Percentiles rank a stretch among this genome's conserved stretches.
Evolutionary conservation across 2,113 vertebrate genomes (phyloP).

Genomic region (Ranitomeya variabilis): DNA sequence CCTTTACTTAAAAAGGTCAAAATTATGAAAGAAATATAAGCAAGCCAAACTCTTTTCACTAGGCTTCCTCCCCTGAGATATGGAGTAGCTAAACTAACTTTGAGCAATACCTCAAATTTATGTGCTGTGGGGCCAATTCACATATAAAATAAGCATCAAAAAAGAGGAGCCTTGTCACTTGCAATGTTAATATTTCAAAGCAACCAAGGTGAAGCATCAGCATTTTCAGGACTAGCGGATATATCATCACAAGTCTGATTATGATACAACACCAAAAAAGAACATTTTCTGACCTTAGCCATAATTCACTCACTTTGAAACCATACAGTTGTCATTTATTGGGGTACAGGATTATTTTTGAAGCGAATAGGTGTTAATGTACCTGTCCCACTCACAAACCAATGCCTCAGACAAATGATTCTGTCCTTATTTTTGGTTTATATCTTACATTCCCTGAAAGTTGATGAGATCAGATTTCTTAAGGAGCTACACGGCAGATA

Average conservation of each 20-base stretch:
- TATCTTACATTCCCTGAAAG: neutral
- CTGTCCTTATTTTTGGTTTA: neutral
- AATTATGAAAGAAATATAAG: slow-evolving; percentile 71
- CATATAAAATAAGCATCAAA: slow-evolving; percentile 78
- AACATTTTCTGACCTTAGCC: slow-evolving; percentile 74
- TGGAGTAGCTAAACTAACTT: slow-evolving; percentile 69
- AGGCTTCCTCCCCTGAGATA: slow-evolving; percentile 69
- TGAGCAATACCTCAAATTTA: slow-evolving; percentile 75
- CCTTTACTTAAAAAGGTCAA: slow-evolving; percentile 59
- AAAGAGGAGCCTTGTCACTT: slow-evolving; percentile 75
- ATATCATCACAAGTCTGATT: slow-evolving; percentile 73
- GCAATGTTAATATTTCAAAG: slow-evolving; percentile 76
- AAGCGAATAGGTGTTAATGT: slow-evolving; percentile 16
- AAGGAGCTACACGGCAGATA: neutral
- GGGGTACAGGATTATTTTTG: slow-evolving; percentile 39
- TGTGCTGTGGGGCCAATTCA: slow-evolving; percentile 72
- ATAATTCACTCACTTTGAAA: slow-evolving; percentile 69
- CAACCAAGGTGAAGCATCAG: slow-evolving; percentile 75
- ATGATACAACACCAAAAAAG: slow-evolving; percentile 73
- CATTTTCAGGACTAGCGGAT: slow-evolving; percentile 71
- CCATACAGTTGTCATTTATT: slow-evolving; percentile 44
- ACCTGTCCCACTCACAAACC: slow-evolving; percentile 7
- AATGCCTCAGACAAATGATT: neutral
- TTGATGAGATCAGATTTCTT: neutral
- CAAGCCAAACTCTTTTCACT: slow-evolving; percentile 60